A percentile compares a stretch with the other conserved stretches of the same genome.
phyloP scores from a whole-genome alignment of 2,113 vertebrate species.

The Amazona vittata region DNA sequence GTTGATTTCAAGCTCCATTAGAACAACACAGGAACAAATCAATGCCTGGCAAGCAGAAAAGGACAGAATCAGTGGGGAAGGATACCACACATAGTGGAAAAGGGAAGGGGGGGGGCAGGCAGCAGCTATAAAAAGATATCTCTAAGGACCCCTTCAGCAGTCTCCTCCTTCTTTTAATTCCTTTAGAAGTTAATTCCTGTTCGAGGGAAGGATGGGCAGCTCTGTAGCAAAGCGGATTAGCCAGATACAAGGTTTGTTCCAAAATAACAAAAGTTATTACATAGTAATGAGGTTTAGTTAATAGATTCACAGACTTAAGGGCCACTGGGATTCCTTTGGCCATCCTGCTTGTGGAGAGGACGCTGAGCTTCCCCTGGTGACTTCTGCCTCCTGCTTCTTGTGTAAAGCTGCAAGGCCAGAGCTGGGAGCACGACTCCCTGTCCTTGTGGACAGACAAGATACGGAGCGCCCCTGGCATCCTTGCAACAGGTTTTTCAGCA shows the following conservation, averaged over 20 bases:
- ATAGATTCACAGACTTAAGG: background rate
- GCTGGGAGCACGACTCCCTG: fast-evolving
- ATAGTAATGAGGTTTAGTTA: conserved; percentile 55
- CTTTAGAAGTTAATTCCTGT: conserved; percentile 62
- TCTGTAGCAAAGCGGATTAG: conserved; percentile 63
- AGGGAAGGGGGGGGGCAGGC: background rate
- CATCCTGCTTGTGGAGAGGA: background rate
- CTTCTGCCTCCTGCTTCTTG: background rate
- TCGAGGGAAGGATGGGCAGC: conserved; percentile 37
- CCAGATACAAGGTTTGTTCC: conserved; percentile 51
- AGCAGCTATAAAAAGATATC: conserved; percentile 59
- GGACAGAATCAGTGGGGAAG: conserved; percentile 55
- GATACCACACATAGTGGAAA: conserved; percentile 2
- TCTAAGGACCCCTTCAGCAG: conserved; percentile 50
- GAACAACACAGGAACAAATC: conserved; percentile 64
- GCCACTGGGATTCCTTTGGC: conserved; percentile 1
- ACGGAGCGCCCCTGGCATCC: background rate
- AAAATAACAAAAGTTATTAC: conserved; percentile 64
- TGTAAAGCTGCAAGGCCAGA: background rate
- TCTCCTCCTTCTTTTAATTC: conserved; percentile 55
- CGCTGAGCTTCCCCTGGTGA: background rate
- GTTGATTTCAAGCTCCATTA: conserved; percentile 74
- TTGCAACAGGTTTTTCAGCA: background rate
- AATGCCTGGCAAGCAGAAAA: conserved; percentile 68
- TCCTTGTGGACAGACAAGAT: background rate